Base-by-base conservation (phyloP, 2,888 invertebrate species). In the Periphyllus acericola region DNA sequence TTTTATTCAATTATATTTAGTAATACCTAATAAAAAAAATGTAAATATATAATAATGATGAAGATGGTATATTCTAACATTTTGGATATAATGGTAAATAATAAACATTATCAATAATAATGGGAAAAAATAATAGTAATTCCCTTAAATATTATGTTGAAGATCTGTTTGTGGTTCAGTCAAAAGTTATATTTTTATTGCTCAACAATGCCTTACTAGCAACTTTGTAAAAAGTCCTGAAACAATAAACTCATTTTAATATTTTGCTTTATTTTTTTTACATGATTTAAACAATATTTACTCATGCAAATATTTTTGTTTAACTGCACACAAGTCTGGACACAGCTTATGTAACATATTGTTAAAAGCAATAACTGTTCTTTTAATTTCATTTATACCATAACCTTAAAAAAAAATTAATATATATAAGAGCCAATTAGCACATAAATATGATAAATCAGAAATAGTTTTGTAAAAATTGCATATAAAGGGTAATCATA, bases 251-350 rank as follows among this genome's bases (percentile, higher is more conserved):
- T 21, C 9, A 80, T 68, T 72, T 19, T 9, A 52, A 72, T 66
- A 85, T 36, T 21, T 6, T 25, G 32, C 36, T 80, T 52, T n/a
- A 66, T 32, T 29, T 29, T 21, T 8, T 6, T 21, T 17, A 76
- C 25, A 75, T n/a, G 68, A 9, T 29, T 6, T 11, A 83, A 55
- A 21, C 21, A 80, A 79, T 68, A 40, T 21, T 93, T 92, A 94
- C 94, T 95, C 95, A 92, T 99, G 98, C 6, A 97, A 97, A 92
- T 99, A 99, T 93, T 99, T 99, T 92, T 96, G 96, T 90, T 95
- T 93, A 86, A 98, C 95, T 55, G 98, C 98, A 92, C 95, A 95
- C 90, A 97, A 93, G 89, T 95, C 94, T 91, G 95, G 95, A n/a
- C 95, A 95, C 90, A 95, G 96, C 90, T 94, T 94, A 91, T 95